Evolutionary conservation across 2,888 invertebrate species (phyloP), one percentile per base, ranked within the genome.

Genomic region (Cactoblastis cactorum): DNA sequence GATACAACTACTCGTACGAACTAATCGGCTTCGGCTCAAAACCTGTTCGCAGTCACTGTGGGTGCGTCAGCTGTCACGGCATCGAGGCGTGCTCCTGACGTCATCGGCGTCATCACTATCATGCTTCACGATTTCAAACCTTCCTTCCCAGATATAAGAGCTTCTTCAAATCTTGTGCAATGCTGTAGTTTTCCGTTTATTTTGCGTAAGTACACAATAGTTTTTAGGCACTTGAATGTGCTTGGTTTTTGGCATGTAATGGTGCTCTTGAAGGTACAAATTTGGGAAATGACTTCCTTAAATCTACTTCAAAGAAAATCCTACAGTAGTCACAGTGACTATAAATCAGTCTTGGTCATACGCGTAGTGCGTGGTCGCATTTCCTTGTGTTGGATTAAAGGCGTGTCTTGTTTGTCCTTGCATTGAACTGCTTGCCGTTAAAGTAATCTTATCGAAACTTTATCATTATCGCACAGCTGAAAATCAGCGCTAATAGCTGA

Each of bases 61-160:
- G 83, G 82, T 80, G 78, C 80, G 82, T 74, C 82, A 71, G 69
- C 56, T 61, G 63, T 50, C 84, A 84, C 77, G 83, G 78, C 54
- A 53, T 45, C 58, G 45, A 50, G 33, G 78, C 83, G 80, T 85
- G 84, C 53, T 53, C 49, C 54, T 80, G 80, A 83, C 85, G 85
- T 84, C 81, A 82, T 22, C 62, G 32, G 66, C 85, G 86, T 85
- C 85, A 85, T 61, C 54, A 51, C 53, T 58, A 51, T 63, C 75
- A 65, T 69, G 51, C 46, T 57, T 47, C 45, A 51, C 65, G 19
- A 71, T 48, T 58, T 49, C 49, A 58, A 37, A 59, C 65, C 58
- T 53, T 68, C 65, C 53, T 22, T 12, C 52, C 3, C 12, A 22
- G 49, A 46, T 51, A 58, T 64, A 69, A 61, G 59, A 52, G 17